Conservation (phyloP, 2,113 vertebrate species). For the Pedionomus torquatus region DNA sequence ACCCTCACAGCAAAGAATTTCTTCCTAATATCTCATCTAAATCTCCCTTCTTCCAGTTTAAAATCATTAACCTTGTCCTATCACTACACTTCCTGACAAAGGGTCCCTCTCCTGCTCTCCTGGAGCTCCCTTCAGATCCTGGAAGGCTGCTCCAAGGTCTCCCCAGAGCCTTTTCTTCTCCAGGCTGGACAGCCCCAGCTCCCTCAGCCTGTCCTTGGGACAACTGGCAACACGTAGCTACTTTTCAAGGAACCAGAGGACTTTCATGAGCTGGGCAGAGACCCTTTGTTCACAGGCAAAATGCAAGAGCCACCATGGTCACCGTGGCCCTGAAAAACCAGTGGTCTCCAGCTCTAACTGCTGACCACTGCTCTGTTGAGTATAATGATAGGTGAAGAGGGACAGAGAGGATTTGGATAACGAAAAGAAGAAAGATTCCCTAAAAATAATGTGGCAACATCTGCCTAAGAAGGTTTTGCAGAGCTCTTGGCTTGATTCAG, state of each 20-base stretch:
- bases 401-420: background rate
- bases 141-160: no score
- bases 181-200: no score
- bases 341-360: background rate
- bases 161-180: no score
- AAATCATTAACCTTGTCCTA: no score
- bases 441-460: background rate
- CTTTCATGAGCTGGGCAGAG: background rate
- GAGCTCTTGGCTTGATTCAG: background rate
- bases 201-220: no score
- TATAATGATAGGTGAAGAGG: background rate
- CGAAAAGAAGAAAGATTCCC: background rate
- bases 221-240: background rate
- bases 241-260: background rate
- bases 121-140: no score
- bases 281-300: background rate
- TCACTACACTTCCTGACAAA: no score
- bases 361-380: background rate
- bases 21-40: no score
- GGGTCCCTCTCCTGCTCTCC: no score
- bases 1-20: no score
- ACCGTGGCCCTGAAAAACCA: background rate
- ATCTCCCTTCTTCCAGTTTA: no score
- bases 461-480: background rate
- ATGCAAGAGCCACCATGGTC: rapidly evolving